Evolutionary conservation across 2,888 invertebrate species (phyloP), one percentile per base, ranked within the genome.

Genomic region (Drosophila gaucha): DNA sequence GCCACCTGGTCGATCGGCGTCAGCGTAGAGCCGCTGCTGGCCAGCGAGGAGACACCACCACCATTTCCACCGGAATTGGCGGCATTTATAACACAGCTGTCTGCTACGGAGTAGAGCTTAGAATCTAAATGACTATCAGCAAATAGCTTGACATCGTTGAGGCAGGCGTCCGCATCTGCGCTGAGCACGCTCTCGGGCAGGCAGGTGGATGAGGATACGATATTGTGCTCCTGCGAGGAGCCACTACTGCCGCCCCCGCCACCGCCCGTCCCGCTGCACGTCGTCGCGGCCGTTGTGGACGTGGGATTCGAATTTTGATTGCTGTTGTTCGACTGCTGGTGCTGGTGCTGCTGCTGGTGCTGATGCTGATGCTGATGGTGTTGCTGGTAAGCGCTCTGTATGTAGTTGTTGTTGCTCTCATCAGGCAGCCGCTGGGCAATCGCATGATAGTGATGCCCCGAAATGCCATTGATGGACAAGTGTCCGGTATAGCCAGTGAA

Each of bases 401-500:
- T 93, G 22, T 94, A 94, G 91, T 94, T 96, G 92, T 94, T 96
- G 92, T 94, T 96, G 92, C 94, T 96, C 90, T 95, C 95, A 86
- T 95, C 95, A 3, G 95, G 95, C 49, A 95, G 93, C 57, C 95
- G 93, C 90, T 95, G 95, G 0, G 96, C 96, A 90, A 97, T 96
- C 78, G 96, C 95, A 90, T 97, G 96, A 90, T 96, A 97, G 90
- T 97, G 97, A 90, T 96, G 96, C 1, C 97, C 97, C 52, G 96
- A 96, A 86, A 97, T 96, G 55, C 96, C 96, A 92, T 97, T 97
- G 91, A 97, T 97, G 79, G 96, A 96, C 65, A 97, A 92, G 86
- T 97, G 96, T 1, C 96, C 96, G 16, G 97, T 96, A 92, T 96
- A 96, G 26, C 95, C 96, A 41, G 96, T 96, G 91, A 97, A 97